phyloP scores from a whole-genome alignment of 2,113 vertebrate species.

The Tonatia bakeri region DNA sequence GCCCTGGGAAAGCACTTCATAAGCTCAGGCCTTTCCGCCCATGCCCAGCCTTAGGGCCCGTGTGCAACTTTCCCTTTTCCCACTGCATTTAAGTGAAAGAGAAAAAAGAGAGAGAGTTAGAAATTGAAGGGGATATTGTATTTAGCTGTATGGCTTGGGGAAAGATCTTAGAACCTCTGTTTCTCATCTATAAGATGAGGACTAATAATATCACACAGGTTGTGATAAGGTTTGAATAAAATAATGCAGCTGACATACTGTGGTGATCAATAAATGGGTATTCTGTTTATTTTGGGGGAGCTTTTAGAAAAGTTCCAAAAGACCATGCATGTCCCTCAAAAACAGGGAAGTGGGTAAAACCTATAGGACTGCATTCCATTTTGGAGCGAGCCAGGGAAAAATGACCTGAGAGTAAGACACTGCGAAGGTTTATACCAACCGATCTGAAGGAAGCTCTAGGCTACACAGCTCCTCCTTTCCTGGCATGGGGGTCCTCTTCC shows the following conservation, averaged over 20 bases:
- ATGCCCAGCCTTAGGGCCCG: background rate
- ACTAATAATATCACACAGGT: background rate
- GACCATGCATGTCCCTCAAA: background rate
- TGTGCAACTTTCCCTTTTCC: background rate
- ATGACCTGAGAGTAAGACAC: background rate
- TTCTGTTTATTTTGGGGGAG: background rate
- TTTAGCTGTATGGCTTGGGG: background rate
- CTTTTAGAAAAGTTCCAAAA: background rate
- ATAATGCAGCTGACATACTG: background rate
- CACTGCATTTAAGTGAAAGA: background rate
- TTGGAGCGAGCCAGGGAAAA: background rate
- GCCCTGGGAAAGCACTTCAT: background rate
- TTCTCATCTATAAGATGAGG: background rate
- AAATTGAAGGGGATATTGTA: background rate
- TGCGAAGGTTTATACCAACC: background rate
- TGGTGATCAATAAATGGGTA: background rate
- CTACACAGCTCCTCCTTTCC: background rate
- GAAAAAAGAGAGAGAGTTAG: background rate
- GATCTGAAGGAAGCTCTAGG: background rate
- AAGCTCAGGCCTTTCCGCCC: background rate
- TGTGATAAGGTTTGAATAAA: slow-evolving; percentile 6
- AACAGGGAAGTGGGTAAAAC: background rate
- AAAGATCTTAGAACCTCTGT: background rate
- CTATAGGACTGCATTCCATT: background rate
- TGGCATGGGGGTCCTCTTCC: background rate